Percentiles rank a stretch among this genome's conserved stretches.
These are phyloP conservation scores for Limnephilus auricula DNA, from an alignment of 2,888 invertebrate genomes.

Conservation along the genomic window DNA sequence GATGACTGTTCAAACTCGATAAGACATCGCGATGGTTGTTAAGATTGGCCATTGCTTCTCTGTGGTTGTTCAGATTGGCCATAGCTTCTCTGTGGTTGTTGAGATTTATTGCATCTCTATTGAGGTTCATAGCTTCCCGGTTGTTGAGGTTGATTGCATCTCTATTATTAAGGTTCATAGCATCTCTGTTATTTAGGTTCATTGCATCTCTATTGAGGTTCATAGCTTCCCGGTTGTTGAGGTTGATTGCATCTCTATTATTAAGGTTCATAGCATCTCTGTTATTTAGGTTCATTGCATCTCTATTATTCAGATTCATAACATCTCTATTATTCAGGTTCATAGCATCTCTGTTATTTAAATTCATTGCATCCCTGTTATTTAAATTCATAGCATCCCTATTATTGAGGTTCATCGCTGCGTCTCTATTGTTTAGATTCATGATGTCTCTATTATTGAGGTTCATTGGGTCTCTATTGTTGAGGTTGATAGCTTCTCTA, in stretches of 20 bases:
- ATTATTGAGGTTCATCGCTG: conserved; percentile 28
- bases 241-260: conserved; percentile 49
- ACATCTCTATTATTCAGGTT: conserved; percentile 37
- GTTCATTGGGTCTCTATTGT: conserved; percentile 29
- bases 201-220: conserved; percentile 53
- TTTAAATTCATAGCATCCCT: conserved; percentile 51
- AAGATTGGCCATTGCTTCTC: conserved; percentile 51
- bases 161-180: conserved; percentile 30
- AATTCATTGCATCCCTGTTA: conserved; percentile 49
- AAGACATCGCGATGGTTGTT: conserved; percentile 44
- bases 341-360: conserved; percentile 27
- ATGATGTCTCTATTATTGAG: conserved; percentile 53
- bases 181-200: conserved; percentile 45
- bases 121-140: conserved; percentile 53
- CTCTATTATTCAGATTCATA: conserved; percentile 48
- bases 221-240: conserved; percentile 50
- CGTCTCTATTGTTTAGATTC: conserved; percentile 52
- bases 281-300: conserved; percentile 47
- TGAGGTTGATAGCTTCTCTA: conserved; percentile 55
- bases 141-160: too few species aligned
- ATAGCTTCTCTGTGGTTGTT: conserved; percentile 55
- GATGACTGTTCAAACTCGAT: conserved; percentile 38
- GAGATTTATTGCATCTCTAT: conserved; percentile 55
- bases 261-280: conserved; percentile 51
- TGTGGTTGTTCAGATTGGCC: conserved; percentile 49